phyloP scores from a whole-genome alignment of 2,797 vertebrate species.

The Vespertilio murinus region DNA sequence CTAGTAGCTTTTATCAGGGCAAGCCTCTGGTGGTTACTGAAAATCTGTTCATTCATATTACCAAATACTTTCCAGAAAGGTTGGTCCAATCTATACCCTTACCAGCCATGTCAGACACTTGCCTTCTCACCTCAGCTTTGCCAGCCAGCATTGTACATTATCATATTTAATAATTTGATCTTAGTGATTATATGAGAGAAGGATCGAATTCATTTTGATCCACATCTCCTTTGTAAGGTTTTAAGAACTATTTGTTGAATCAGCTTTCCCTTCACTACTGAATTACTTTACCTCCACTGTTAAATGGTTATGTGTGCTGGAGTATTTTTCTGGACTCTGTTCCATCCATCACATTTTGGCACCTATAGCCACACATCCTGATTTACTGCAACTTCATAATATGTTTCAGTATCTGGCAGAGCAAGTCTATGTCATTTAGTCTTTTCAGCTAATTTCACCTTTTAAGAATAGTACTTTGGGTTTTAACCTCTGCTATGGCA shows the following conservation, averaged over 20 bases:
- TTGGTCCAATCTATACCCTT: neutral
- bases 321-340: neutral
- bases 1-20: no score
- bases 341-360: neutral
- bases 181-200: neutral
- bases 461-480: neutral
- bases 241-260: neutral
- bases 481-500: neutral
- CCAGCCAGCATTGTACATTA: neutral
- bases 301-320: neutral
- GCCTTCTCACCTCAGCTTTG: neutral
- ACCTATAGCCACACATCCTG: neutral
- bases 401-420: neutral
- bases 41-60: neutral
- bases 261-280: neutral
- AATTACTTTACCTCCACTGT: neutral
- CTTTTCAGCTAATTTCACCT: neutral
- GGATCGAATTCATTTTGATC: neutral
- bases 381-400: neutral
- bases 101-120: neutral
- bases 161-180: neutral
- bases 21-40: no score
- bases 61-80: neutral
- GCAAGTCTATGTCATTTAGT: neutral
- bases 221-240: neutral